Conservation (phyloP, 2,113 vertebrate genomes). For the Brachionichthys hirsutus region DNA sequence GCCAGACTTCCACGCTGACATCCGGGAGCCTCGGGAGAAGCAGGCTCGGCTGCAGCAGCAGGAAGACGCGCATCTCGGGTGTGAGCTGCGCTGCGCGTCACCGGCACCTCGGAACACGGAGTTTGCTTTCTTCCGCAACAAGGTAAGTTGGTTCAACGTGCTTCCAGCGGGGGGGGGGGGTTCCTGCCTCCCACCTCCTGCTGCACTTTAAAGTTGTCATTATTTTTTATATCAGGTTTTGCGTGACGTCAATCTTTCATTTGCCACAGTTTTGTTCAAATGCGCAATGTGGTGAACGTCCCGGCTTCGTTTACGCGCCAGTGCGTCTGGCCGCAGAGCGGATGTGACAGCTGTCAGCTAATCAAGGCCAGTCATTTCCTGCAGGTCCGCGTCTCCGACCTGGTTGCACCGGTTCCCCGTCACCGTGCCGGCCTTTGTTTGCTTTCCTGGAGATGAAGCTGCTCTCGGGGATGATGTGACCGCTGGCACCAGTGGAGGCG, state of each 20-base stretch:
- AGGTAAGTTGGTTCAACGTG: slow-evolving; percentile 40
- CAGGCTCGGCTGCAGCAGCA: too few relatives aligned
- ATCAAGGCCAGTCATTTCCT: slow-evolving; percentile 53
- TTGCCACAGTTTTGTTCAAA: too few relatives aligned
- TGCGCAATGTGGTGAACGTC: too few relatives aligned
- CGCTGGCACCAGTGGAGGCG: too few relatives aligned
- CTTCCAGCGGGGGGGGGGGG: neutral
- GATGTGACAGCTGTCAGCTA: slow-evolving; percentile 54
- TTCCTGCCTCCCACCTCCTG: slow-evolving; percentile 5
- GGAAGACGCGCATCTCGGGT: too few relatives aligned
- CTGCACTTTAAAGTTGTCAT: neutral
- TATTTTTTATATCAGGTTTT: neutral
- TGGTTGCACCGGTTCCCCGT: slow-evolving; percentile 5
- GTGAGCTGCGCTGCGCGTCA: too few relatives aligned
- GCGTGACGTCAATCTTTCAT: too few relatives aligned
- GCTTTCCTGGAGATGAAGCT: slow-evolving; percentile 34
- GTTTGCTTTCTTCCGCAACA: slow-evolving; percentile 15
- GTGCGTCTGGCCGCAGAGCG: slow-evolving; percentile 21
- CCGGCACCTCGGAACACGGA: neutral
- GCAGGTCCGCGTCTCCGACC: slow-evolving; percentile 17
- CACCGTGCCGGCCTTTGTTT: slow-evolving; percentile 27
- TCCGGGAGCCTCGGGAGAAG: too few relatives aligned
- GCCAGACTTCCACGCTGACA: too few relatives aligned
- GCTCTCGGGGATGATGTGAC: neutral
- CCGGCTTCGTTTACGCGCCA: neutral